Conservation (phyloP, 2,888 invertebrate species). For the Ametastegia equiseti region DNA sequence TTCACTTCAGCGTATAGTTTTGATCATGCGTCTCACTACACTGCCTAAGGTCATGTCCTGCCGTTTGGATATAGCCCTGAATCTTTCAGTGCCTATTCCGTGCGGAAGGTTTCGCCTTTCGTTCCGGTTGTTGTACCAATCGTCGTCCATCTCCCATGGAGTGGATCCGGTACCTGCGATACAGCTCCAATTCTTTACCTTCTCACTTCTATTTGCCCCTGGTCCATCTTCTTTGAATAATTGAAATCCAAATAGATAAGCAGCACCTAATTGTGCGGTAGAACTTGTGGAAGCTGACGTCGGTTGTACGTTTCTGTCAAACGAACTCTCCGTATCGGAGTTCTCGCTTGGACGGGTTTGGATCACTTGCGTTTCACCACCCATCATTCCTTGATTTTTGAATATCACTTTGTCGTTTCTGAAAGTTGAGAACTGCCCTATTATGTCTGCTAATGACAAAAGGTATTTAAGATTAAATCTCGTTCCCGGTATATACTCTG, state of each 20-base stretch:
- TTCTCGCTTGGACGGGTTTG: constrained; percentile 54
- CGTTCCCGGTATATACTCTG: constrained; percentile 57
- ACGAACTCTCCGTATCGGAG: constrained; percentile 54
- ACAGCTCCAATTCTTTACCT: constrained; percentile 45
- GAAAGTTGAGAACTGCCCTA: constrained; percentile 57
- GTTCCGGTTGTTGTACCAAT: constrained; percentile 44
- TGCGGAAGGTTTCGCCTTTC: neutral
- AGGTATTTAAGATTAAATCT: constrained; percentile 58
- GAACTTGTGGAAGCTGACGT: constrained; percentile 56
- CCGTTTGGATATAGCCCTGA: neutral
- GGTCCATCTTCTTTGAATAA: constrained; percentile 58
- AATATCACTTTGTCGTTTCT: constrained; percentile 58
- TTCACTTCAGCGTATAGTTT: too few relatives aligned
- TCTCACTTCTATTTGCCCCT: constrained; percentile 35
- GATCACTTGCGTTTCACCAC: constrained; percentile 61
- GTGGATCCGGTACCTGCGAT: neutral
- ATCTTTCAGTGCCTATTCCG: constrained; percentile 11
- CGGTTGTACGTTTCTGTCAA: constrained; percentile 55
- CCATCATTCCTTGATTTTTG: constrained; percentile 53
- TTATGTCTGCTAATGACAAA: constrained; percentile 57
- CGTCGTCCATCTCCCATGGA: constrained; percentile 36
- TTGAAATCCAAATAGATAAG: constrained; percentile 59
- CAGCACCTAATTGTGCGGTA: constrained; percentile 58
- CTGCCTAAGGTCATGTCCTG: too few relatives aligned
- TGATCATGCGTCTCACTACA: too few relatives aligned